Percentiles rank a stretch among this genome's conserved stretches.
phyloP scores from a whole-genome alignment of 2,888 invertebrate species.

The Agriotes lineatus region DNA sequence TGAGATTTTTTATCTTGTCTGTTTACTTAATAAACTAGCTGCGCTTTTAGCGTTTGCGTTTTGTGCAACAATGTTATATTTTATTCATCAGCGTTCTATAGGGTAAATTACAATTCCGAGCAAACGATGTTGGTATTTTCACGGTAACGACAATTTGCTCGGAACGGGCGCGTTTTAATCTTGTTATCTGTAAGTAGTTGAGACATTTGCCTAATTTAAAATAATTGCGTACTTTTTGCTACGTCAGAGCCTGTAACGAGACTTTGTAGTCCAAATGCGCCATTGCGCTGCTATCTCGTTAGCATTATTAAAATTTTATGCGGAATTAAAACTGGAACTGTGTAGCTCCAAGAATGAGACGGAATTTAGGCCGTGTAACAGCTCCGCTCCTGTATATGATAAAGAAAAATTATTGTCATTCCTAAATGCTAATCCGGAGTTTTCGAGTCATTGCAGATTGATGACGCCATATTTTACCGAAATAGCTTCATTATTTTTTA shows the following conservation, averaged over 20 bases:
- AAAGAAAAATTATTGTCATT: slow-evolving; percentile 35
- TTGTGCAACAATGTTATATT: slow-evolving; percentile 15
- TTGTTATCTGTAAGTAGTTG: slow-evolving; percentile 33
- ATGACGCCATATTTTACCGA: slow-evolving; percentile 35
- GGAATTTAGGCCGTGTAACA: slow-evolving; percentile 22
- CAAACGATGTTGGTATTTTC: slow-evolving; percentile 18
- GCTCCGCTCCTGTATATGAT: slow-evolving; percentile 25
- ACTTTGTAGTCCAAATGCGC: slow-evolving; percentile 29
- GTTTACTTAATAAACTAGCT: neutral
- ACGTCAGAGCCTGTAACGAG: slow-evolving; percentile 27
- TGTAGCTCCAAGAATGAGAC: slow-evolving; percentile 23
- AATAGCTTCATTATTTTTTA: slow-evolving; percentile 40
- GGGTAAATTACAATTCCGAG: slow-evolving; percentile 14
- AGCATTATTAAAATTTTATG: slow-evolving; percentile 35
- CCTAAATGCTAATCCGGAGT: slow-evolving; percentile 35
- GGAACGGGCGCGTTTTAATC: slow-evolving; percentile 23
- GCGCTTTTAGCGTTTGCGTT: slow-evolving; percentile 4
- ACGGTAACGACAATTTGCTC: slow-evolving; percentile 20
- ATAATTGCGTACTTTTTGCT: slow-evolving; percentile 33
- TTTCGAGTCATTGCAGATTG: slow-evolving; percentile 36
- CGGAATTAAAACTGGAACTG: slow-evolving; percentile 32
- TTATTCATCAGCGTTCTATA: slow-evolving; percentile 8
- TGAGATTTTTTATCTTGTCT: neutral
- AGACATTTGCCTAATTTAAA: slow-evolving; percentile 31
- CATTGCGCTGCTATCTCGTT: slow-evolving; percentile 25